Percentiles rank a stretch among this genome's conserved stretches.
phyloP scores from a whole-genome alignment of 1,140 invertebrate genomes.

The Lepidotrigona ventralis region DNA sequence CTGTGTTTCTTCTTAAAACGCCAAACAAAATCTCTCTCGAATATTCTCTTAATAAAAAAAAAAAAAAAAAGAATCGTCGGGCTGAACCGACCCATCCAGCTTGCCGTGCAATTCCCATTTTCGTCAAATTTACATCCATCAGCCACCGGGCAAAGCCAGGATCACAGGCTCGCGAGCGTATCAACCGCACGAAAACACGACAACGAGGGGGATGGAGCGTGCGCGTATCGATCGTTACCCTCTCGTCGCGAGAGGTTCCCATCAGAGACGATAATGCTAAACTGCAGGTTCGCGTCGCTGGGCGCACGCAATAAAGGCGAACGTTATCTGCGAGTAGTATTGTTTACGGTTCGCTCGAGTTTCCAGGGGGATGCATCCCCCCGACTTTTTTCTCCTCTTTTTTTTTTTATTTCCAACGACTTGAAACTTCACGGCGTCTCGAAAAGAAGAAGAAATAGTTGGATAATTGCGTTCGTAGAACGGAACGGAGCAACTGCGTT shows the following conservation, averaged over 20 bases:
- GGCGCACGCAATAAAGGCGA: slow-evolving; percentile 60
- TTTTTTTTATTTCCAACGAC: neutral
- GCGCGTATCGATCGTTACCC: slow-evolving; percentile 9
- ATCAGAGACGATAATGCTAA: slow-evolving; percentile 41
- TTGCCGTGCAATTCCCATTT: neutral
- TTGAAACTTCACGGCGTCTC: neutral
- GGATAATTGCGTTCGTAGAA: slow-evolving; percentile 37
- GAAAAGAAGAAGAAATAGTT: neutral
- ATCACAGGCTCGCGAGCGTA: neutral
- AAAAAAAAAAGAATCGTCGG: neutral
- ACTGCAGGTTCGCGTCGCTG: slow-evolving; percentile 55
- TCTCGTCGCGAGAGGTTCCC: neutral
- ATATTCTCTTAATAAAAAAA: no score
- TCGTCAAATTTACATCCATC: neutral
- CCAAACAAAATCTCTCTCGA: neutral
- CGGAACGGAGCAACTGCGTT: neutral
- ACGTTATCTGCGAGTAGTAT: slow-evolving; percentile 55
- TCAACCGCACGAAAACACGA: slow-evolving; percentile 11
- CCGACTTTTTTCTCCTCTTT: neutral
- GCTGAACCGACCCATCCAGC: neutral
- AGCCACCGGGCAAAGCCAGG: neutral
- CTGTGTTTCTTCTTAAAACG: no score
- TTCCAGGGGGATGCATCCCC: slow-evolving; percentile 51
- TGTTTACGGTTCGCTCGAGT: slow-evolving; percentile 62
- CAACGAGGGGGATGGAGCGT: neutral